Conservation (phyloP, 1,140 invertebrate genomes). For the Drosophila virilis region DNA sequence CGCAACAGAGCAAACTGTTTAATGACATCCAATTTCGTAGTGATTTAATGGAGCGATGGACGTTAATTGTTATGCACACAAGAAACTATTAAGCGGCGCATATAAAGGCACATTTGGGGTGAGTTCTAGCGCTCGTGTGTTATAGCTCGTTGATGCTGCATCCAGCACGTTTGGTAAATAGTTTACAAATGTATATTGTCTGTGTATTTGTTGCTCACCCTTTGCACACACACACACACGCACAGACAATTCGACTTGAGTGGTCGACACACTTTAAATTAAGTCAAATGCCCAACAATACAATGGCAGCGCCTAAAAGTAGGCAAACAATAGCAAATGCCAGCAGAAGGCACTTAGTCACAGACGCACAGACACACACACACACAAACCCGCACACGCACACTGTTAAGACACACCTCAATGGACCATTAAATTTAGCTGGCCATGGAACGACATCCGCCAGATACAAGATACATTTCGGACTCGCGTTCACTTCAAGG, state of each 20-base stretch:
- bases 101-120: slow-evolving; percentile 16
- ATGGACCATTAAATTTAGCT: slow-evolving; percentile 69
- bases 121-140: slow-evolving; percentile 4
- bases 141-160: slow-evolving; percentile 4
- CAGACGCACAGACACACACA: background rate
- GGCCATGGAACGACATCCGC: slow-evolving; percentile 48
- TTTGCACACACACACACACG: background rate
- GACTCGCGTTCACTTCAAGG: slow-evolving; percentile 58
- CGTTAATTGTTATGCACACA: slow-evolving; percentile 33
- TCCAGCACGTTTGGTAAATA: slow-evolving; percentile 29
- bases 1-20: background rate
- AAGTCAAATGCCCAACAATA: slow-evolving; percentile 64
- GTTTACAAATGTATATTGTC: slow-evolving; percentile 18
- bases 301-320: slow-evolving; percentile 53
- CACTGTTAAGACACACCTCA: slow-evolving; percentile 26
- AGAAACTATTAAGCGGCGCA: slow-evolving; percentile 20
- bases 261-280: slow-evolving; percentile 63
- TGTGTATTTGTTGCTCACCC: slow-evolving; percentile 4
- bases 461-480: slow-evolving; percentile 64
- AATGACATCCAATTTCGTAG: slow-evolving; percentile 1
- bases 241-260: slow-evolving; percentile 61
- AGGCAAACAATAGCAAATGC: slow-evolving; percentile 60
- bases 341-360: slow-evolving; percentile 26
- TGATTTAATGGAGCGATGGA: slow-evolving; percentile 15
- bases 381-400: slow-evolving; percentile 20